These are phyloP conservation scores for Eupithecia subfuscata DNA, from an alignment of 2,888 invertebrate species.

Conservation along the genomic window DNA sequence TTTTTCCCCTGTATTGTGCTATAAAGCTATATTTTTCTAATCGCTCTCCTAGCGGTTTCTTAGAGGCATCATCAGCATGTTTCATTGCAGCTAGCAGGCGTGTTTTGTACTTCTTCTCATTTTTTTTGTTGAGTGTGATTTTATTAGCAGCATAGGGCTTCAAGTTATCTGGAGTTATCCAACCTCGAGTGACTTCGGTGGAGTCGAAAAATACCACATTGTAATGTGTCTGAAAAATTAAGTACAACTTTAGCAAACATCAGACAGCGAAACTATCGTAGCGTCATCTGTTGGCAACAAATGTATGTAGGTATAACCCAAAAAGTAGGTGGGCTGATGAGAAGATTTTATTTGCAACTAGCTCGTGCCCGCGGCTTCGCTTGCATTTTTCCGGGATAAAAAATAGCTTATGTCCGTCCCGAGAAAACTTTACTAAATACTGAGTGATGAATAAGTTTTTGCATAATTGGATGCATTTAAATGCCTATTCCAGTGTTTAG, in stretches of 20 bases:
- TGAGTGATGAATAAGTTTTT: too few species aligned
- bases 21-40: constrained; percentile 77
- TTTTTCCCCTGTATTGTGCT: constrained; percentile 68
- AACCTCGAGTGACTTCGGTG: constrained; percentile 69
- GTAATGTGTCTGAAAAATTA: constrained; percentile 77
- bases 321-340: neutral
- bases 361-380: too few species aligned
- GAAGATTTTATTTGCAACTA: neutral
- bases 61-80: constrained; percentile 73
- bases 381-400: too few species aligned
- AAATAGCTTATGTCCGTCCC: too few species aligned
- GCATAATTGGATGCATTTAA: too few species aligned
- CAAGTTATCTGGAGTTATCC: constrained; percentile 71
- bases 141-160: constrained; percentile 64
- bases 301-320: neutral
- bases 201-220: constrained; percentile 83
- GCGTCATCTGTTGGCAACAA: neutral
- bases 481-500: too few species aligned
- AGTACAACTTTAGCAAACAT: constrained; percentile 36
- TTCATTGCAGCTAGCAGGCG: constrained; percentile 66
- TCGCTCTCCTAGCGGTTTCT: constrained; percentile 61
- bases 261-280: neutral
- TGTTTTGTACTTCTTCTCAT: constrained; percentile 51
- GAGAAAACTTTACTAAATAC: too few species aligned
- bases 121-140: constrained; percentile 42